phyloP scores from a whole-genome alignment of 2,888 invertebrate species.

The Heliconius ismenius region DNA sequence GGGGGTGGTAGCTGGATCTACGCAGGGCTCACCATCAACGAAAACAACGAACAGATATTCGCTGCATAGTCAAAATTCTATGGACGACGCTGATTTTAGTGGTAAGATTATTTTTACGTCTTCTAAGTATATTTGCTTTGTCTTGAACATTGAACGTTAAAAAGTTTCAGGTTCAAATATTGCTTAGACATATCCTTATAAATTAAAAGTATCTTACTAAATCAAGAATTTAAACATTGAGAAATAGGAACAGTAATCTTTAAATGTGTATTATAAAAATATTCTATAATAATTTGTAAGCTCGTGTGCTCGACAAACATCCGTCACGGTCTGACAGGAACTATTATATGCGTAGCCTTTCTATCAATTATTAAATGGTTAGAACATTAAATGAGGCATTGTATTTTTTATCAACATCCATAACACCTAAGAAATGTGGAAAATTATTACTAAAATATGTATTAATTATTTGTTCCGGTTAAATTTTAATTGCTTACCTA shows the following conservation, averaged over 20 bases:
- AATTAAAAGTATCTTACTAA: no score
- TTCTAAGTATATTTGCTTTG: no score
- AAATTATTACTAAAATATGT: background rate
- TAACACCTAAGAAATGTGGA: conserved; percentile 6
- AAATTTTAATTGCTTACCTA: background rate
- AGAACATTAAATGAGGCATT: conserved; percentile 23
- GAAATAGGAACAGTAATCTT: no score
- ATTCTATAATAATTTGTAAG: background rate
- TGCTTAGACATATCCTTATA: no score
- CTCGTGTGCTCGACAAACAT: background rate
- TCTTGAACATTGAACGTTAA: background rate
- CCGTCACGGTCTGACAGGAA: conserved; percentile 1
- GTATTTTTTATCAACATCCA: conserved; percentile 21
- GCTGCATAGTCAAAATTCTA: conserved; percentile 86
- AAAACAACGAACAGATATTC: conserved; percentile 84
- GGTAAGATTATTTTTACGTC: conserved; percentile 70
- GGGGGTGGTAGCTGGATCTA: conserved; percentile 83
- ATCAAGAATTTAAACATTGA: no score
- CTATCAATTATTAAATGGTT: conserved; percentile 23
- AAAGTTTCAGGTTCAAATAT: background rate
- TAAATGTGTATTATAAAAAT: no score
- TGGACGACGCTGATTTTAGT: conserved; percentile 87
- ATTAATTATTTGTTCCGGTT: background rate
- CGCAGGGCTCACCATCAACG: conserved; percentile 73
- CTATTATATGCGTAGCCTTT: conserved; percentile 19